phyloP scores from a whole-genome alignment of 1,140 invertebrate genomes.

The Aphelinus atriplicis region DNA sequence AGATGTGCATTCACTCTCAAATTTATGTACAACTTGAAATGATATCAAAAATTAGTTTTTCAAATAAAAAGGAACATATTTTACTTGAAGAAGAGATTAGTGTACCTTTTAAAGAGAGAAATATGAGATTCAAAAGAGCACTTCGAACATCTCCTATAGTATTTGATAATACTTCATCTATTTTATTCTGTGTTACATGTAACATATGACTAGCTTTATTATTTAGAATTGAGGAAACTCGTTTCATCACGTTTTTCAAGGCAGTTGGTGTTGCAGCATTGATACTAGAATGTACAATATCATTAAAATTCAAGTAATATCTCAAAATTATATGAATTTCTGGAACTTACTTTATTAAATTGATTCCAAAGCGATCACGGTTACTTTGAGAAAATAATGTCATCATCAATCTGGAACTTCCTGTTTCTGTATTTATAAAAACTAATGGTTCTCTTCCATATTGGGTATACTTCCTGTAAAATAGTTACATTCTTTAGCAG shows the following conservation, averaged over 20 bases:
- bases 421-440: constrained; percentile 76
- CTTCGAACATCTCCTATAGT: constrained; percentile 77
- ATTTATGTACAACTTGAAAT: constrained; percentile 41
- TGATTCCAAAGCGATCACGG: constrained; percentile 70
- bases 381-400: constrained; percentile 73
- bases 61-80: constrained; percentile 13
- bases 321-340: too few species aligned
- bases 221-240: constrained; percentile 69
- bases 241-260: constrained; percentile 74
- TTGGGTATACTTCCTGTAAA: constrained; percentile 70
- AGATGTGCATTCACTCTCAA: constrained; percentile 53
- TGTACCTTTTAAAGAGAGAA: constrained; percentile 74
- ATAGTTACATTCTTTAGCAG: constrained; percentile 39
- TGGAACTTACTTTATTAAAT: constrained; percentile 70
- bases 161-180: constrained; percentile 75
- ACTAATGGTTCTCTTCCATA: constrained; percentile 75
- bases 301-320: too few species aligned
- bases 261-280: constrained; percentile 72
- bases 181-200: constrained; percentile 65
- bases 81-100: constrained; percentile 21
- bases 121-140: constrained; percentile 77
- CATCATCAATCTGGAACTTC: constrained; percentile 68
- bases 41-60: constrained; percentile 27
- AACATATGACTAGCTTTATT: constrained; percentile 64
- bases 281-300: constrained; percentile 64